Percentiles rank a stretch among this genome's conserved stretches.
These are phyloP conservation scores for Charadrius vociferus DNA, from an alignment of 2,113 vertebrate species.

Conservation along the genomic window DNA sequence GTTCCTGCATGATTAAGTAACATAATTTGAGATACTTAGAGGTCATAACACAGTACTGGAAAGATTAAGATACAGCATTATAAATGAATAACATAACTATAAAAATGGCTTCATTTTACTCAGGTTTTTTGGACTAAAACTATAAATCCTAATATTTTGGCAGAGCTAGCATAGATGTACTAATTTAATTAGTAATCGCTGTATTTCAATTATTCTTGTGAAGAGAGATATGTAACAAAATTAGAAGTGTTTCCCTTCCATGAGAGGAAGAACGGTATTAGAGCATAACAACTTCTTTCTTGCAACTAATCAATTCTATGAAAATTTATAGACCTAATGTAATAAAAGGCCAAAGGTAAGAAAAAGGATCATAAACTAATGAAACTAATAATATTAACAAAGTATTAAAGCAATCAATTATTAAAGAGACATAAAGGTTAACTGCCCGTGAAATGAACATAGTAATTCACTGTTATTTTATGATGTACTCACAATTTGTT, in stretches of 20 bases:
- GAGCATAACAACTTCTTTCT: neutral
- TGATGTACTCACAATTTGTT: constrained; percentile 4
- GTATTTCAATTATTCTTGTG: constrained; percentile 10
- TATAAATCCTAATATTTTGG: neutral
- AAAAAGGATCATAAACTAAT: constrained; percentile 31
- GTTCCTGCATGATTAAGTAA: neutral
- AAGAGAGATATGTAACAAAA: neutral
- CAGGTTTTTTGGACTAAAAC: neutral
- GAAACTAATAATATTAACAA: constrained; percentile 56
- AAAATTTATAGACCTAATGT: constrained; percentile 40
- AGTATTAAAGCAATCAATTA: constrained; percentile 50
- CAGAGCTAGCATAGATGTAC: neutral
- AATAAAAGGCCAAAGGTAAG: constrained; percentile 45
- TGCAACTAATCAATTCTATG: constrained; percentile 38
- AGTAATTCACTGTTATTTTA: constrained; percentile 50
- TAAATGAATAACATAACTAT: neutral
- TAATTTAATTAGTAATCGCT: constrained; percentile 13
- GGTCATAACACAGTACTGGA: neutral
- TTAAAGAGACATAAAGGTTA: constrained; percentile 48
- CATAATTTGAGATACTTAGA: neutral
- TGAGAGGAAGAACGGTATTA: neutral
- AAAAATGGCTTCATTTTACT: neutral
- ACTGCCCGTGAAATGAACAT: constrained; percentile 55
- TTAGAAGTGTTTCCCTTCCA: neutral
- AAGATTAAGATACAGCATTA: neutral